These are phyloP conservation scores for Piscicola geometra DNA, from an alignment of 2,888 invertebrate species.

Conservation along the genomic window DNA sequence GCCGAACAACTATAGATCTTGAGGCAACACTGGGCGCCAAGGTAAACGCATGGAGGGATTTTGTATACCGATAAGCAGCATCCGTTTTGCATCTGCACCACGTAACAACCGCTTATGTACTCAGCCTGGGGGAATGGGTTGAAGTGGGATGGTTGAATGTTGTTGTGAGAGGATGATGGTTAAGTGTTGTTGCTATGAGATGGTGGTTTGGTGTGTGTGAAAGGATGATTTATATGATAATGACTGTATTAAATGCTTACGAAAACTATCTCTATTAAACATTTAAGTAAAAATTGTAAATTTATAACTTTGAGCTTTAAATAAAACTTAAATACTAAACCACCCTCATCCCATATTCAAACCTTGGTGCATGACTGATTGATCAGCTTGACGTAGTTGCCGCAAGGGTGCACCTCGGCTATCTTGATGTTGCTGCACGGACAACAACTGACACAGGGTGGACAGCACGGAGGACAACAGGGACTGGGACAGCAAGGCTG, in stretches of 20 bases:
- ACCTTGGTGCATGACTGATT: constrained; percentile 32
- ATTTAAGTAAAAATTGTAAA: no score
- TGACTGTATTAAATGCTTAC: background rate
- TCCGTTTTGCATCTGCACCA: constrained; percentile 32
- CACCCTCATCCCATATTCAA: background rate
- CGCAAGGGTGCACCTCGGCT: constrained; percentile 30
- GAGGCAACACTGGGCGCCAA: constrained; percentile 31
- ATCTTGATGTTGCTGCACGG: constrained; percentile 33
- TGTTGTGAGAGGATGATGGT: no score
- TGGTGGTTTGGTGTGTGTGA: background rate
- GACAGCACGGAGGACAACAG: background rate
- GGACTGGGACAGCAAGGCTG: constrained; percentile 15
- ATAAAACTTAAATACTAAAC: no score
- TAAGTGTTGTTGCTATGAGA: no score
- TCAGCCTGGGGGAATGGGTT: constrained; percentile 27
- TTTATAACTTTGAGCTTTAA: no score
- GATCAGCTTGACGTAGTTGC: constrained; percentile 32
- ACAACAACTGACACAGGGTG: constrained; percentile 20
- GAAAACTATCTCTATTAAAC: background rate
- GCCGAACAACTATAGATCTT: constrained; percentile 31
- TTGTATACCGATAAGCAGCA: constrained; percentile 33
- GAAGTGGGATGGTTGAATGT: no score
- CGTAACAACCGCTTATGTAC: constrained; percentile 33
- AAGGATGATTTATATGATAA: background rate
- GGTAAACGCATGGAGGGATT: constrained; percentile 32